Evolutionary conservation across 2,113 vertebrate species (phyloP).

Genomic region (Shinisaurus crocodilurus): DNA sequence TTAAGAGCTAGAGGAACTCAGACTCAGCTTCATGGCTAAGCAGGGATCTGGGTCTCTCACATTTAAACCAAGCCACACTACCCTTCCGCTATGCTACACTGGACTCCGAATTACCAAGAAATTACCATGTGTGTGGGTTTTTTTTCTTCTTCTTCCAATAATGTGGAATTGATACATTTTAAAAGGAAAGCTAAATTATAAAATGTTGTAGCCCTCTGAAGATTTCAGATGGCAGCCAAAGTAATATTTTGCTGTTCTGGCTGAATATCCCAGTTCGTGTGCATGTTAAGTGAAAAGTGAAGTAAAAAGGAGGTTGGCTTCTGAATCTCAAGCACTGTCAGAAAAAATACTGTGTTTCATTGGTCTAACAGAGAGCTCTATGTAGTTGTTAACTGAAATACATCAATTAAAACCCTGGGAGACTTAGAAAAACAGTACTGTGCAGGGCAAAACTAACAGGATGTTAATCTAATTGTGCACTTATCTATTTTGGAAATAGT

Average conservation of each 20-base stretch:
- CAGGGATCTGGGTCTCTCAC: neutral
- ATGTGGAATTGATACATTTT: neutral
- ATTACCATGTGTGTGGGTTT: neutral
- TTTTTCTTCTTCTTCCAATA: neutral
- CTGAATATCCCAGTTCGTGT: neutral
- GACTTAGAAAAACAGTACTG: slow-evolving; percentile 8
- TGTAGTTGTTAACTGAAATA: neutral
- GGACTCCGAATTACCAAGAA: neutral
- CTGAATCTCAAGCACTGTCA: neutral
- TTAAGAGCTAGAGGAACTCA: neutral
- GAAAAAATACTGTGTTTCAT: neutral
- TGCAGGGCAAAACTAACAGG: neutral
- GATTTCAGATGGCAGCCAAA: neutral
- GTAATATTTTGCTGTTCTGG: slow-evolving; percentile 27
- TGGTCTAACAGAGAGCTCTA: rapidly evolving
- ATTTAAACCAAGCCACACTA: neutral
- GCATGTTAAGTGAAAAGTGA: neutral
- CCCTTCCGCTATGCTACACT: neutral
- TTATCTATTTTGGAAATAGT: slow-evolving; percentile 14
- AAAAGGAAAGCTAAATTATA: slow-evolving; percentile 15
- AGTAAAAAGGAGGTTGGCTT: neutral
- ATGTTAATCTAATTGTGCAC: slow-evolving; percentile 31
- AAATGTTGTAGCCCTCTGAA: neutral
- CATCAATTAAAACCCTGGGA: slow-evolving; percentile 16
- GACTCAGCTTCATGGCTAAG: neutral